phyloP scores from a whole-genome alignment of 1,140 invertebrate genomes.

The Temnothorax nylanderi region DNA sequence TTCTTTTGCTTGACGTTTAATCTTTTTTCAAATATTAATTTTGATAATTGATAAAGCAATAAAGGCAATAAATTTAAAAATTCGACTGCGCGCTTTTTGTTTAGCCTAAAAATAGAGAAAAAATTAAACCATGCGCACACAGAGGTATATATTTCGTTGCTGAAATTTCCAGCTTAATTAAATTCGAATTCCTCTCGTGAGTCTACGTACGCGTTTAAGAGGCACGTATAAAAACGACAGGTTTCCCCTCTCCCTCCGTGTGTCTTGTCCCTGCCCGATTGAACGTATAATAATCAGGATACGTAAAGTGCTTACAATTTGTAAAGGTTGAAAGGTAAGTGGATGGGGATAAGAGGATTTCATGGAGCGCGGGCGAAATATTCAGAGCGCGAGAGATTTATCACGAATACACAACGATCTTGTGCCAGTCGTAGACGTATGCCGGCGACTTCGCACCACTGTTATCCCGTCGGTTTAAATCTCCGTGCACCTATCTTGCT shows the following conservation, averaged over 20 bases:
- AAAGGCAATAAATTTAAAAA: neutral
- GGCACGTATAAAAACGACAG: neutral
- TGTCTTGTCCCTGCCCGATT: slow-evolving; percentile 41
- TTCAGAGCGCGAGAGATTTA: slow-evolving; percentile 63
- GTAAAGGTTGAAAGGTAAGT: slow-evolving; percentile 29
- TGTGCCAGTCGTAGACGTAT: slow-evolving; percentile 55
- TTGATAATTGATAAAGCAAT: neutral
- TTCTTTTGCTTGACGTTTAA: neutral
- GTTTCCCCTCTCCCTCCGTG: neutral
- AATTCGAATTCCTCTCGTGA: neutral
- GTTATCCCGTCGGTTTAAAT: slow-evolving; percentile 59
- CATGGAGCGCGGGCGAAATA: slow-evolving; percentile 38
- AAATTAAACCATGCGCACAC: neutral
- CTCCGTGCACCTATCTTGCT: slow-evolving; percentile 62
- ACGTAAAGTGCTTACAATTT: slow-evolving; percentile 64
- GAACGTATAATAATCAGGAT: slow-evolving; percentile 70
- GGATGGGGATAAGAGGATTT: slow-evolving; percentile 29
- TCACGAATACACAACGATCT: slow-evolving; percentile 64
- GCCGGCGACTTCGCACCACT: slow-evolving; percentile 28
- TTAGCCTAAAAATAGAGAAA: neutral
- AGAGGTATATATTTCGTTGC: neutral
- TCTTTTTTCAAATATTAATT: neutral
- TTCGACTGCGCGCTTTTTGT: neutral
- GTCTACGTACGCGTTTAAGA: neutral
- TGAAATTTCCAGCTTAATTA: neutral